These are phyloP conservation scores for Typhlichthys subterraneus DNA, from an alignment of 2,797 vertebrate genomes.

Conservation along the genomic window DNA sequence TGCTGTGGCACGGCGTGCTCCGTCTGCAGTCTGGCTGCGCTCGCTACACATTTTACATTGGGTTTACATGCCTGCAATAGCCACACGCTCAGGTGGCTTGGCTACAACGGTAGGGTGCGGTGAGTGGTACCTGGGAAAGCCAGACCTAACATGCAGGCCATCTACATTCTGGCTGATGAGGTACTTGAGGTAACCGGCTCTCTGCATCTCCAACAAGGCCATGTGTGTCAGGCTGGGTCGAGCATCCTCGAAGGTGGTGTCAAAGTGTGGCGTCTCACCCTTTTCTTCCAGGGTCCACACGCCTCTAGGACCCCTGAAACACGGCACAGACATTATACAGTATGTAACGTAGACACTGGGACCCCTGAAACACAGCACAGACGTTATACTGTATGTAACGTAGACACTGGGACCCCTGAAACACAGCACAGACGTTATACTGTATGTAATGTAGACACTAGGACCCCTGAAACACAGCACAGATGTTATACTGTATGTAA, in stretches of 20 bases:
- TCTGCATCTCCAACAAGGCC: conserved; percentile 90
- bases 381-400: not conserved
- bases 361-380: conserved; percentile 75
- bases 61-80: too few species aligned
- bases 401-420: conserved; percentile 82
- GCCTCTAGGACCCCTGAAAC: conserved; percentile 89
- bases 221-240: conserved; percentile 91
- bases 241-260: conserved; percentile 94
- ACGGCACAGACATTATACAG: not conserved
- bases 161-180: conserved; percentile 98
- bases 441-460: not conserved
- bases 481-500: not conserved
- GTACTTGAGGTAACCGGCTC: conserved; percentile 87
- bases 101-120: not conserved
- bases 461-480: conserved; percentile 82
- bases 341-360: conserved; percentile 54
- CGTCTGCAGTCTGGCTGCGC: too few species aligned
- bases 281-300: conserved; percentile 96
- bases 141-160: conserved; percentile 91
- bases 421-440: conserved; percentile 2
- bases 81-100: not conserved
- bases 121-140: conserved; percentile 88
- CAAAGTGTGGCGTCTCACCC: conserved; percentile 89
- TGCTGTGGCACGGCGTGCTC: too few species aligned
- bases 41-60: too few species aligned